Evolutionary conservation across 1,140 invertebrate genomes (phyloP), one percentile per base, ranked within the genome.

Genomic region (Calephelis nemesis): DNA sequence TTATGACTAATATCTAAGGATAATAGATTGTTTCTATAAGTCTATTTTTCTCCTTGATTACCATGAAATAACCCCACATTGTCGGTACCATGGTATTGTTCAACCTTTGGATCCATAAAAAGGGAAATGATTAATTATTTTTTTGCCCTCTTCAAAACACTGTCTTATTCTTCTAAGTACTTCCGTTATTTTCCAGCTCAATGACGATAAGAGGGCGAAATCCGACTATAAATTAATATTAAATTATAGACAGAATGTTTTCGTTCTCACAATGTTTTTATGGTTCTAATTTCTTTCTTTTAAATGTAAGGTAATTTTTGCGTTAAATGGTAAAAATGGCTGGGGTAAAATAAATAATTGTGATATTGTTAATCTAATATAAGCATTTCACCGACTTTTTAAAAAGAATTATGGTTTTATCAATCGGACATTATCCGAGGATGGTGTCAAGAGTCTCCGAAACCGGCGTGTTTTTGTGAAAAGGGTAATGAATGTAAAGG

Each of bases 131-230:
- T 91, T 90, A 91, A 91, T 91, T 90, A 84, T 88, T 88, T 87
- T 81, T 77, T 74, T 82, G 82, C 85, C 86, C 86, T 88, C 85
- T 86, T 90, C 82, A 85, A 89, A 91, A 91, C 84, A 91, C 81
- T 78, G 86, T 83, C 84, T 87, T 87, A 87, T 91, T 87, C 84
- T 87, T 88, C 81, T 88, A 90, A 91, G 85, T 76, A 88, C 88
- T 85, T 90, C 87, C 88, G 86, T 87, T 87, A 91, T 91, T 91
- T 91, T 91, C 88, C 86, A 81, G 85, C 81, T 84, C 85, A 83
- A 84, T 88, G 83, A 79, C 81, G 76, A 78, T 83, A 83, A 87
- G 82, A 85, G 79, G 82, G 80, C 76, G 79, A 78, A 84, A 85
- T 88, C 79, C 77, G 79, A 81, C 75, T 84, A 84, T 76, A 91